These are phyloP conservation scores for Branchellion lobata DNA, from an alignment of 2,888 invertebrate species.

Conservation along the genomic window DNA sequence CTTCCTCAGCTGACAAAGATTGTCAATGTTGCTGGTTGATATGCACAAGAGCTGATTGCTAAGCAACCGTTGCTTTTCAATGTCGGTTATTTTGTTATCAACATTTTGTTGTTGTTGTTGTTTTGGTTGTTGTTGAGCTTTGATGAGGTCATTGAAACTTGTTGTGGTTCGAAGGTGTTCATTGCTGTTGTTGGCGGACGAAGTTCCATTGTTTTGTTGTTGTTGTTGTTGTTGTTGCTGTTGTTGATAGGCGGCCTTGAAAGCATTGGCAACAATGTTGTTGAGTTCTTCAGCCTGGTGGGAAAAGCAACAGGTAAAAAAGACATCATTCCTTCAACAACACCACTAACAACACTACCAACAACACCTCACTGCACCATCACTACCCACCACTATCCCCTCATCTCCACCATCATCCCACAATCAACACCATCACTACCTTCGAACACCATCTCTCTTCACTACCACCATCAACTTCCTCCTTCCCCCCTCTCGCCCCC, in stretches of 20 bases:
- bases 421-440: no score
- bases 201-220: conserved; percentile 30
- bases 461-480: neutral
- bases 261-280: conserved; percentile 83
- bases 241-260: conserved; percentile 78
- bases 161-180: neutral
- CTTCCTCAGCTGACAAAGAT: conserved; percentile 56
- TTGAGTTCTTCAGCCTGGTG: conserved; percentile 81
- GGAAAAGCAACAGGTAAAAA: no score
- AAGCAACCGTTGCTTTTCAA: conserved; percentile 51
- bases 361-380: no score
- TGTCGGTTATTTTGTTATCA: conserved; percentile 19
- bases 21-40: conserved; percentile 57
- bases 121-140: conserved; percentile 57
- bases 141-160: conserved; percentile 59
- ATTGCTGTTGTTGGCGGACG: neutral
- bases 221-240: conserved; percentile 54
- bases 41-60: conserved; percentile 54
- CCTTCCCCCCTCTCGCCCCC: neutral
- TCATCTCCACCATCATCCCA: no score
- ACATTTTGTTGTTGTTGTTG: conserved; percentile 54
- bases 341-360: no score
- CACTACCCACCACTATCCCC: no score
- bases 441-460: no score
- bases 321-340: no score